Evolutionary conservation across 2,888 invertebrate genomes (phyloP).

Genomic region (Oligia fasciuncula): DNA sequence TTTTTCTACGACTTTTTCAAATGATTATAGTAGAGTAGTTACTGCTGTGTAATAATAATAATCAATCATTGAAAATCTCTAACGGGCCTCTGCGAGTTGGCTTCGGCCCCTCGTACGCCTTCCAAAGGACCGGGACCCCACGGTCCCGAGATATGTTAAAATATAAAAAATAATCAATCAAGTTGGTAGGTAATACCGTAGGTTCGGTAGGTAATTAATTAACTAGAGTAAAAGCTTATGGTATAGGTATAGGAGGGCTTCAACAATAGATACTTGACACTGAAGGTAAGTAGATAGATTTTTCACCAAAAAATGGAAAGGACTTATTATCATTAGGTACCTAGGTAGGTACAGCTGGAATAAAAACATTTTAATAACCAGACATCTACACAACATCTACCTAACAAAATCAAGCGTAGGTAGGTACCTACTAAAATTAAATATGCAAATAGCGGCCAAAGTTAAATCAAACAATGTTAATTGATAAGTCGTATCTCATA

Average conservation of each 20-base stretch:
- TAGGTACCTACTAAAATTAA: conserved; percentile 29
- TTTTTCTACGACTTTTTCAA: background rate
- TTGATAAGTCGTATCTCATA: conserved; percentile 60
- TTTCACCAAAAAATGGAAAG: background rate
- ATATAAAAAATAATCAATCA: background rate
- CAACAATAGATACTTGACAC: background rate
- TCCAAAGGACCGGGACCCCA: too few species aligned
- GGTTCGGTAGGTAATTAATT: background rate
- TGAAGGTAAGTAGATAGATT: background rate
- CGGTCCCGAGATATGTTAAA: too few species aligned
- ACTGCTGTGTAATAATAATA: too few species aligned
- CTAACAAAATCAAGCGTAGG: conserved; percentile 19
- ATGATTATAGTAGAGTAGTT: too few species aligned
- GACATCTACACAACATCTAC: background rate
- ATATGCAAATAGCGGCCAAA: conserved; percentile 55
- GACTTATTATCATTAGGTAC: background rate
- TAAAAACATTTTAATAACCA: background rate
- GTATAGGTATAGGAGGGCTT: background rate
- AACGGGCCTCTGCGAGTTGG: too few species aligned
- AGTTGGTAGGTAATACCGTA: background rate
- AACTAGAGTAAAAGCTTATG: background rate
- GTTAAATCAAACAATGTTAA: conserved; percentile 55
- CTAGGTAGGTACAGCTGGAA: background rate
- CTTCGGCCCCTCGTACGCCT: too few species aligned
- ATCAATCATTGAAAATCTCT: too few species aligned